Evolutionary conservation across 2,888 invertebrate genomes (phyloP).

Genomic region (Lissonota sp.): DNA sequence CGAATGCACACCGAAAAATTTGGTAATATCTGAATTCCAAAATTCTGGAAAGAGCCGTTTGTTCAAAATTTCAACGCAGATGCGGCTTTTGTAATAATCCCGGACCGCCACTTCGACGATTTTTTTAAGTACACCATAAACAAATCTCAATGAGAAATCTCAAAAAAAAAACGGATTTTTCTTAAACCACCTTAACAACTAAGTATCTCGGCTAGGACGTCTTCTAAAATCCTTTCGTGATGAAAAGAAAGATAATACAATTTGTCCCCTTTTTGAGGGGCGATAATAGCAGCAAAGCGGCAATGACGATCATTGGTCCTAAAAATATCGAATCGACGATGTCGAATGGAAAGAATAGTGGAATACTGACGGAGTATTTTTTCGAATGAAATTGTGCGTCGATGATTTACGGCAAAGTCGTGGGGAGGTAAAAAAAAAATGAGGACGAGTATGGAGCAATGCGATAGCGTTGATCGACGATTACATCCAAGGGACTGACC

Average conservation of each 20-base stretch:
- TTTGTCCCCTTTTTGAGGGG: not conserved
- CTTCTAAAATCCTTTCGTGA: constrained; percentile 12
- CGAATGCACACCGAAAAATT: no score
- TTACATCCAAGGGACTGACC: constrained; percentile 86
- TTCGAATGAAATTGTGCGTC: constrained; percentile 63
- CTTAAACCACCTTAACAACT: no score
- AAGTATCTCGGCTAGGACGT: constrained; percentile 3
- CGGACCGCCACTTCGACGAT: no score
- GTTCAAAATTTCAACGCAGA: no score
- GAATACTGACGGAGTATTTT: constrained; percentile 80
- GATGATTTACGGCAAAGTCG: no score
- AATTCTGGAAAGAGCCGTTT: no score
- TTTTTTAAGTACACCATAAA: no score
- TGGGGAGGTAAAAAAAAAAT: no score
- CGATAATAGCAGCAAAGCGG: constrained; percentile 7
- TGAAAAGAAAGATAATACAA: constrained; percentile 7
- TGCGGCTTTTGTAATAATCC: no score
- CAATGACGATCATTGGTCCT: constrained; percentile 39
- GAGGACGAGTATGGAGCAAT: not conserved
- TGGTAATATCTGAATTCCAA: not conserved
- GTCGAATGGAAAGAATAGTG: constrained; percentile 62
- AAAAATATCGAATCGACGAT: constrained; percentile 21
- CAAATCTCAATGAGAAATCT: no score
- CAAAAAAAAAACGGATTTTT: no score
- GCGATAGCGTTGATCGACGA: constrained; percentile 43